These are phyloP conservation scores for Drosophila aldrichi DNA, from an alignment of 2,888 invertebrate genomes.

Conservation along the genomic window DNA sequence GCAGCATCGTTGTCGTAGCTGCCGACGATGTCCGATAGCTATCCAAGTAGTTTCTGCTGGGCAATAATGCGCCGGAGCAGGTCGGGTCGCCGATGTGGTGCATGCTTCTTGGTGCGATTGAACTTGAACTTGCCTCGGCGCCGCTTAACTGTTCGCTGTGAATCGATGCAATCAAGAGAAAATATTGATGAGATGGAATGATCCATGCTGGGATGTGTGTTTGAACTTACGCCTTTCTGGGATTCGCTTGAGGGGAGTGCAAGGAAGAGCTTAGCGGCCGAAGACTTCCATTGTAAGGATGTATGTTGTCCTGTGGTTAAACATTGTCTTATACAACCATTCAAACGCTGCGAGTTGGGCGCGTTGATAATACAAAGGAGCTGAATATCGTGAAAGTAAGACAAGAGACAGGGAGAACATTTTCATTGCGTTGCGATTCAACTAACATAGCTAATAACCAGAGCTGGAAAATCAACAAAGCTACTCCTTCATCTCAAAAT, in stretches of 20 bases:
- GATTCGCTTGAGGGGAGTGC: constrained; percentile 86
- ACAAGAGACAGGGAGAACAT: constrained; percentile 66
- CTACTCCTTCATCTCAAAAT: constrained; percentile 1
- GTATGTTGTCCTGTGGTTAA: constrained; percentile 85
- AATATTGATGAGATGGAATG: background rate
- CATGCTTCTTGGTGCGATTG: constrained; percentile 94
- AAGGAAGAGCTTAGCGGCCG: constrained; percentile 87
- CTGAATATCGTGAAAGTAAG: constrained; percentile 84
- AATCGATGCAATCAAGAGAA: background rate
- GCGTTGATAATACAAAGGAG: constrained; percentile 86
- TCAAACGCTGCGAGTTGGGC: constrained; percentile 85
- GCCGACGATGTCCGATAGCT: constrained; percentile 86
- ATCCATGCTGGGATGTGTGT: too few relatives aligned
- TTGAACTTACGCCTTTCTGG: constrained; percentile 87
- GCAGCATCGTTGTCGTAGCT: constrained; percentile 86
- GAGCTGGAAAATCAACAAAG: constrained; percentile 37
- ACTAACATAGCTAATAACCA: constrained; percentile 41
- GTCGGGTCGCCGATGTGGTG: constrained; percentile 88
- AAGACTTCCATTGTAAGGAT: constrained; percentile 86
- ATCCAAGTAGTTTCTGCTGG: constrained; percentile 86
- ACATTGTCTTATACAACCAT: constrained; percentile 86
- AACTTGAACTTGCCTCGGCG: constrained; percentile 89
- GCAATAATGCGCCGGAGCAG: constrained; percentile 85
- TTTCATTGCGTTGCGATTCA: constrained; percentile 43
- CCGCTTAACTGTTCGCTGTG: constrained; percentile 83